A percentile compares a stretch with the other conserved stretches of the same genome.
Conservation (phyloP, 1,140 invertebrate genomes). For the Atta colombica region DNA sequence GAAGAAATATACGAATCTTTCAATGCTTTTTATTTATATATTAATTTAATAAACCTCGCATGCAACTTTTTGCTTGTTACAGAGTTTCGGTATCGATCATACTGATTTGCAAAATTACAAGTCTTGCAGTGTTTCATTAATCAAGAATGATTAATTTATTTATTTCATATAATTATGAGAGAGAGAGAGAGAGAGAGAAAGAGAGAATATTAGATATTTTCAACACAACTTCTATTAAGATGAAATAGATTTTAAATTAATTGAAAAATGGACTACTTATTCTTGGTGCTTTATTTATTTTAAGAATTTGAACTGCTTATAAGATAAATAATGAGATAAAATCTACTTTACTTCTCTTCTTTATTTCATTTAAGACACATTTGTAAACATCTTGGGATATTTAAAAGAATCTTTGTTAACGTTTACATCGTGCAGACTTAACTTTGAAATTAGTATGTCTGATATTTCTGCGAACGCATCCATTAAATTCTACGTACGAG, state of each 20-base stretch:
- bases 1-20: slow-evolving; percentile 29
- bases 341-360: background rate
- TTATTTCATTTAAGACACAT: background rate
- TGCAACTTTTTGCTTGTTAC: slow-evolving; percentile 1
- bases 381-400: background rate
- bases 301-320: background rate
- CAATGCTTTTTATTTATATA: slow-evolving; percentile 19
- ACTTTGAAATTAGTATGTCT: slow-evolving; percentile 40
- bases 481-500: background rate
- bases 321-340: background rate
- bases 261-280: background rate
- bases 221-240: background rate
- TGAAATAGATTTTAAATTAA: background rate
- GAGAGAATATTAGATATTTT: background rate
- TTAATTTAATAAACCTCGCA: slow-evolving; percentile 41
- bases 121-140: background rate
- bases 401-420: slow-evolving; percentile 14
- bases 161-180: background rate
- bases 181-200: no score
- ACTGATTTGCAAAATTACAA: background rate
- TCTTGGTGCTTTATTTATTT: background rate
- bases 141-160: background rate
- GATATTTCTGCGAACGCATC: slow-evolving; percentile 23
- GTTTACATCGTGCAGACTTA: background rate
- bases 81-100: background rate